Base-by-base conservation (phyloP, 2,797 vertebrate genomes). In the Chelon auratus region DNA sequence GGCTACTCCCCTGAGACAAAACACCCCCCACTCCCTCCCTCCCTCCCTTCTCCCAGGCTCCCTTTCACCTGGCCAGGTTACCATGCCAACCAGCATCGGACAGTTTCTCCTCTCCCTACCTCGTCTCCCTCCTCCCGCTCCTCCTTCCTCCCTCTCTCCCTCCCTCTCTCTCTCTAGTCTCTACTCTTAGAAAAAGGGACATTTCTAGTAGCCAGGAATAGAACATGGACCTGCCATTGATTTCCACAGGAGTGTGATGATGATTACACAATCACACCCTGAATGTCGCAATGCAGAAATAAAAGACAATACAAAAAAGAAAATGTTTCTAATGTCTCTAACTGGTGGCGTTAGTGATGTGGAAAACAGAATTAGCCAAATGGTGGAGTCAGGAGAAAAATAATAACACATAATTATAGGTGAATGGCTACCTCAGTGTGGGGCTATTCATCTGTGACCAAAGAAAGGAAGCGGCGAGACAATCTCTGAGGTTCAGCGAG, bases 1-100 rank as follows among this genome's bases (percentile, higher is more conserved):
- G 91, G 88, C 87, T 93, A 80, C 81, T 92, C 90, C 82, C 85
- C 20, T 68, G 87, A 93, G 92, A 93, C 91, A 90, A 89, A 89
- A 86, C 76, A 83, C 71, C 75, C 61, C 83, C 72, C 66, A 58
- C 72, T 36, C 67, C 71, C 56, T 50, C 56, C 58, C 69, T 36
- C 48, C 68, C 59, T 62, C 71, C 75, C 70, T 77, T 78, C 78
- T 91, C 92, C 81, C 85, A 87, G 90, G 80, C 92, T 93, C 91
- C 90, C 89, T 94, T 94, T 94, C 92, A 94, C 94, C 94, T 94
- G 93, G 92, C 92, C 93, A 94, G 86, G 94, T 94, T 95, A 92
- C 93, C 92, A 95, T 94, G 93, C 93, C 93, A 94, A 95, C 94
- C 91, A 88, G 84, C 90, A 90, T 92, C 69, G 90, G 91, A 90